phyloP scores from a whole-genome alignment of 2,888 invertebrate species.

The Lithodes maja region DNA sequence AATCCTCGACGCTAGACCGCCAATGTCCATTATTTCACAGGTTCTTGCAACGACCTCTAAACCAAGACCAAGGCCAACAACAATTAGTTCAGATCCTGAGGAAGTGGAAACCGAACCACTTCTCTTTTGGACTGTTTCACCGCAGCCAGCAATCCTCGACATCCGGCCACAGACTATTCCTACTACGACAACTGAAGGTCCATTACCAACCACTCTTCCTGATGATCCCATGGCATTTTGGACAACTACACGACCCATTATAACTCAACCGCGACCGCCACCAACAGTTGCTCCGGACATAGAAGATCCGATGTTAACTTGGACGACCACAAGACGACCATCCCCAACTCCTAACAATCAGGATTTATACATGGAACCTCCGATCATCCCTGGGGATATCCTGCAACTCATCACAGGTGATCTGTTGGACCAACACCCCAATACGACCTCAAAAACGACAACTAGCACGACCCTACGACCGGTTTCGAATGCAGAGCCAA shows the following conservation, averaged over 20 bases:
- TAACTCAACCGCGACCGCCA: slow-evolving; percentile 26
- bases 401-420: slow-evolving; percentile 49
- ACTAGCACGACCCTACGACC: slow-evolving; percentile 23
- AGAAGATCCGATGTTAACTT: slow-evolving; percentile 24
- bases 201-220: not conserved
- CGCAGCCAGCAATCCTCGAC: slow-evolving; percentile 45
- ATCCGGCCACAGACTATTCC: slow-evolving; percentile 41
- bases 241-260: slow-evolving; percentile 60
- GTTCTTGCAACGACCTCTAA: not conserved
- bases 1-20: slow-evolving; percentile 38
- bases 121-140: slow-evolving; percentile 56
- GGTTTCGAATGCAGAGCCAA: slow-evolving; percentile 34
- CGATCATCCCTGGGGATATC: slow-evolving; percentile 39
- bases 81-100: not conserved
- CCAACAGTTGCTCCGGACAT: not conserved
- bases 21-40: slow-evolving; percentile 30
- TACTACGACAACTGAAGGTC: not conserved
- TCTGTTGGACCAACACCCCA: slow-evolving; percentile 1
- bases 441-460: slow-evolving; percentile 1
- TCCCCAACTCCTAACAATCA: not conserved
- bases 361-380: slow-evolving; percentile 34
- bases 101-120: not conserved
- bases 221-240: slow-evolving; percentile 65
- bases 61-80: not conserved
- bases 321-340: slow-evolving; percentile 47